A percentile compares a stretch with the other conserved stretches of the same genome.
Evolutionary conservation across 2,888 invertebrate species (phyloP).

Genomic region (Cotesia congregata): DNA sequence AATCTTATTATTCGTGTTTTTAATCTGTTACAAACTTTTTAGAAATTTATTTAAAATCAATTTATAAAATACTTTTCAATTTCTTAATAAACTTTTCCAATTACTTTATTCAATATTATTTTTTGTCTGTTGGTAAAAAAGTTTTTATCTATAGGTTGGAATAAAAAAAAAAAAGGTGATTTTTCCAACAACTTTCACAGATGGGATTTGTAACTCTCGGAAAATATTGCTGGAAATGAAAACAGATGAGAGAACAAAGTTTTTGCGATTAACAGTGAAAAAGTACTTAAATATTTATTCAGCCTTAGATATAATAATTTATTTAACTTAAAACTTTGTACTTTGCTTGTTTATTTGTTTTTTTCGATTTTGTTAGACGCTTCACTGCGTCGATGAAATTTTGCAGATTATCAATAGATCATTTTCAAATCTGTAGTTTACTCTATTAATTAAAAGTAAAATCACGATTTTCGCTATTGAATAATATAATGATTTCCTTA

Average conservation of each 20-base stretch:
- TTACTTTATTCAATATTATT: constrained; percentile 2
- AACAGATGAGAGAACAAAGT: constrained; percentile 10
- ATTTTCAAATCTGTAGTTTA: too few species aligned
- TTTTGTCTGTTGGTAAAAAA: constrained; percentile 11
- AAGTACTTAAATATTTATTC: constrained; percentile 3
- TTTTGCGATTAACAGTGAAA: constrained; percentile 6
- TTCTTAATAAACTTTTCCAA: constrained; percentile 29
- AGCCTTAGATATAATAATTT: background rate
- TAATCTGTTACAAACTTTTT: background rate
- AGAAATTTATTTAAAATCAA: background rate
- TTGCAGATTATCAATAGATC: too few species aligned
- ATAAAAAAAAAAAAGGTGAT: background rate
- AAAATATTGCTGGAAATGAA: constrained; percentile 26
- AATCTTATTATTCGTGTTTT: constrained; percentile 10
- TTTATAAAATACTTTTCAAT: constrained; percentile 1
- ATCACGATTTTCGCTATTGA: too few species aligned
- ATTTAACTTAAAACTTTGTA: background rate
- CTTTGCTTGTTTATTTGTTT: too few species aligned
- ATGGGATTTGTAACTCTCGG: constrained; percentile 28
- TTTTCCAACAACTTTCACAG: constrained; percentile 21
- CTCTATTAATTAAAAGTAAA: too few species aligned
- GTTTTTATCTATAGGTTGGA: constrained; percentile 4
- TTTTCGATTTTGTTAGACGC: too few species aligned
- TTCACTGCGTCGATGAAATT: too few species aligned
- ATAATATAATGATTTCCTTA: too few species aligned